These are phyloP conservation scores for Megamerina dolium DNA, from an alignment of 2,888 invertebrate species.

Conservation along the genomic window DNA sequence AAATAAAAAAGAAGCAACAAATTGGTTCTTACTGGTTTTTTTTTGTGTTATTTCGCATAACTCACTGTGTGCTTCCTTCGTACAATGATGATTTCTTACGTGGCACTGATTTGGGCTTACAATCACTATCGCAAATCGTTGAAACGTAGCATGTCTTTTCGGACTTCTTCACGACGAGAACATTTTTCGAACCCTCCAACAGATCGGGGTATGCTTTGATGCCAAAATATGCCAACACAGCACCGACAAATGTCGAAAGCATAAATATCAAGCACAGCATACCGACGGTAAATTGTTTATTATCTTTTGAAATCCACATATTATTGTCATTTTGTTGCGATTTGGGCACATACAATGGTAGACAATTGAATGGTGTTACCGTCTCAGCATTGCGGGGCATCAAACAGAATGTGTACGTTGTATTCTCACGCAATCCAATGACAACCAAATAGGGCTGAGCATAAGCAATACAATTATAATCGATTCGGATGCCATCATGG, in stretches of 20 bases:
- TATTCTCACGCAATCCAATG: conserved; percentile 26
- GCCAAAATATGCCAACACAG: conserved; percentile 33
- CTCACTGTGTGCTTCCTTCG: no score
- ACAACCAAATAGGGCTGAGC: conserved; percentile 26
- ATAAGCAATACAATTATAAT: conserved; percentile 35
- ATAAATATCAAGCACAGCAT: conserved; percentile 35
- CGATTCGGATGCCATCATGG: conserved; percentile 14
- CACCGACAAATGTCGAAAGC: conserved; percentile 32
- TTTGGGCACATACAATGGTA: conserved; percentile 35
- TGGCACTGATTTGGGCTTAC: no score
- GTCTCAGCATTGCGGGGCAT: conserved; percentile 20
- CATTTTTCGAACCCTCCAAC: conserved; percentile 38
- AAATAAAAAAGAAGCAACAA: no score
- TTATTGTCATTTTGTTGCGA: conserved; percentile 5
- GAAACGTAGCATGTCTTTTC: conserved; percentile 30
- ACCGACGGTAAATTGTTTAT: conserved; percentile 36
- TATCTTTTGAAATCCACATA: conserved; percentile 26
- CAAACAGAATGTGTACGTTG: conserved; percentile 42
- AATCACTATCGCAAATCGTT: conserved; percentile 32
- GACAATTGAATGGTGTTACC: conserved; percentile 39
- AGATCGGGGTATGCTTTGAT: conserved; percentile 38
- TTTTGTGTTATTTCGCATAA: no score
- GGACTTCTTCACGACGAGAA: conserved; percentile 34
- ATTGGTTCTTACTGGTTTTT: no score
- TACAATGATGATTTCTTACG: no score